These are phyloP conservation scores for Rhinatrema bivittatum DNA, from an alignment of 2,797 vertebrate genomes.

Conservation along the genomic window DNA sequence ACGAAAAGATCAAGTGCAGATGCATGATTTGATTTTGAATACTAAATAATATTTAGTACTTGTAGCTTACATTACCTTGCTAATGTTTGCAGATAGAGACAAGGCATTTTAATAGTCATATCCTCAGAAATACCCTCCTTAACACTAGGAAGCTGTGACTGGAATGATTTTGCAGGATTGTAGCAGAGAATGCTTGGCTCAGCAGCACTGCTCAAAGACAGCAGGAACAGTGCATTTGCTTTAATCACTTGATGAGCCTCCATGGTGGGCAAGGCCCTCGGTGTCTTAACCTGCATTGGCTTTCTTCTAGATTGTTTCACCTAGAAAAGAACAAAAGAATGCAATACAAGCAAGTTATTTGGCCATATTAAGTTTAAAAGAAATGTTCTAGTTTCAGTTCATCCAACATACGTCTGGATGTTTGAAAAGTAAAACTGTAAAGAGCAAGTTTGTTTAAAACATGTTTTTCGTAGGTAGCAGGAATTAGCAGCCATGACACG, in stretches of 20 bases:
- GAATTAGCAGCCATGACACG: no score
- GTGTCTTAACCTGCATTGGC: slow-evolving; percentile 92
- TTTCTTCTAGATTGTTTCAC: slow-evolving; percentile 95
- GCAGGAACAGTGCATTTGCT: slow-evolving; percentile 89
- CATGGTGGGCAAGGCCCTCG: slow-evolving; percentile 92
- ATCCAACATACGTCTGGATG: no score
- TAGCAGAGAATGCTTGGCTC: slow-evolving; percentile 92
- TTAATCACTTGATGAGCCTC: slow-evolving; percentile 98
- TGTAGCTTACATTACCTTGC: slow-evolving; percentile 68
- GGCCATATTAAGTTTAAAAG: no score
- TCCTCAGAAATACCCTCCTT: slow-evolving; percentile 96
- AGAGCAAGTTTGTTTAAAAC: no score
- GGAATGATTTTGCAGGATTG: slow-evolving; percentile 82
- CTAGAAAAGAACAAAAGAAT: slow-evolving; percentile 42
- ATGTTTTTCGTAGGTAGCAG: no score
- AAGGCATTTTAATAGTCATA: slow-evolving; percentile 90
- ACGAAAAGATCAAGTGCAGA: no score
- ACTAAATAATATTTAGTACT: background rate
- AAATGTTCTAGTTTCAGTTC: no score
- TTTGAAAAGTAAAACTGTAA: no score
- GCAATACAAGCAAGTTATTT: no score
- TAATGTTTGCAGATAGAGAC: slow-evolving; percentile 93
- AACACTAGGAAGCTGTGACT: slow-evolving; percentile 87
- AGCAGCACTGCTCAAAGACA: slow-evolving; percentile 92
- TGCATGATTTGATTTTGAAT: no score